These are phyloP conservation scores for Struthio camelus DNA, from an alignment of 2,113 vertebrate genomes.

Conservation along the genomic window DNA sequence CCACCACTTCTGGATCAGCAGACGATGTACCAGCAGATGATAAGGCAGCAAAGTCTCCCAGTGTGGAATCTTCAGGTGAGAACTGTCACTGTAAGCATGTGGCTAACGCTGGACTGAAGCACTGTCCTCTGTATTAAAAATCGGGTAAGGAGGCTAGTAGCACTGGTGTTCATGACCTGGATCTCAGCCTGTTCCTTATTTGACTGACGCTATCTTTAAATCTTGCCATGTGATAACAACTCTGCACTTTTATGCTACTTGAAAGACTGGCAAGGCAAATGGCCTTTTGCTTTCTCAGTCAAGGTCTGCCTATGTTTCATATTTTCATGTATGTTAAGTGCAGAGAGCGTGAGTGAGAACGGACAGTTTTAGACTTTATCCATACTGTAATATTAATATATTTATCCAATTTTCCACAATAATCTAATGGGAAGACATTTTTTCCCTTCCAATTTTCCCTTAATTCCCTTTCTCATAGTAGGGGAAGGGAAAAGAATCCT, in stretches of 20 bases:
- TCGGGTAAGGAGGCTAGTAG: not conserved
- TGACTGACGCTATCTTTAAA: not conserved
- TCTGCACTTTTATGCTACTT: not conserved
- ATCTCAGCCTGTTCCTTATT: not conserved
- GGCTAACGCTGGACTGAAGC: not conserved
- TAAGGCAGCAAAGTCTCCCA: not conserved
- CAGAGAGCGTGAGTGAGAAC: not conserved
- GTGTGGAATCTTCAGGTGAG: slow-evolving; percentile 48
- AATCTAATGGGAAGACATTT: not conserved
- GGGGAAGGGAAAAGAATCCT: rapidly evolving
- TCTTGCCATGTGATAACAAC: not conserved
- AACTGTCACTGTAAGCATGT: not conserved
- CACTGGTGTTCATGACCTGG: rapidly evolving
- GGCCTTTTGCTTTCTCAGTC: not conserved
- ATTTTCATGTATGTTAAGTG: not conserved
- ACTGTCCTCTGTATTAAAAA: not conserved
- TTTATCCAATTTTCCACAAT: not conserved
- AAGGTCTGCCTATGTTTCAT: not conserved
- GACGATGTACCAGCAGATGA: slow-evolving; percentile 18
- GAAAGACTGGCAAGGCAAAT: not conserved
- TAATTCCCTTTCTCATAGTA: not conserved
- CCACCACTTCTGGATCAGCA: not conserved
- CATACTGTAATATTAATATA: not conserved
- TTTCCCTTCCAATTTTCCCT: not conserved
- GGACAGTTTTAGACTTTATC: not conserved